A percentile compares a stretch with the other conserved stretches of the same genome.
phyloP scores from a whole-genome alignment of 2,797 vertebrate species.

The Aeoliscus strigatus region DNA sequence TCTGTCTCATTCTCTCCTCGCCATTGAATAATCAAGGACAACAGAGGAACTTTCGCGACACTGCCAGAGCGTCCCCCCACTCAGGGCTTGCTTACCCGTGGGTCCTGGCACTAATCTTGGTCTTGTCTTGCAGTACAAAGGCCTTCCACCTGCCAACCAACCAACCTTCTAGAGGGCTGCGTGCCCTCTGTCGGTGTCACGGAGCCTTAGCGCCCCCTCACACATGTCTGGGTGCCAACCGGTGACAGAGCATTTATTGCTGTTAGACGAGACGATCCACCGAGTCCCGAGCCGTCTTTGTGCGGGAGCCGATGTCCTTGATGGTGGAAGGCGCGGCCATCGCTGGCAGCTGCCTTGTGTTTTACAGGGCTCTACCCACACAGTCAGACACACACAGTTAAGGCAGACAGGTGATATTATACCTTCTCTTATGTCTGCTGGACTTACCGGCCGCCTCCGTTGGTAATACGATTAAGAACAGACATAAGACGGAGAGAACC shows the following conservation, averaged over 20 bases:
- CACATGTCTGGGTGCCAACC: neutral
- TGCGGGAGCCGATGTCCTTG: slow-evolving; percentile 17
- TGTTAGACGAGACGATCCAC: slow-evolving; percentile 26
- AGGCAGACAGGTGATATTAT: slow-evolving; percentile 14
- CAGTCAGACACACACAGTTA: too few relatives aligned
- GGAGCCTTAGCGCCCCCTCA: too few relatives aligned
- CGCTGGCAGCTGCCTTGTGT: slow-evolving; percentile 11
- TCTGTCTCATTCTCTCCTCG: slow-evolving; percentile 29
- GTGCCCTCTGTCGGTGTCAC: too few relatives aligned
- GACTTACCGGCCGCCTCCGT: too few relatives aligned
- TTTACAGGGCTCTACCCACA: slow-evolving; percentile 35
- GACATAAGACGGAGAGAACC: too few relatives aligned
- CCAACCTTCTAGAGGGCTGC: slow-evolving; percentile 12
- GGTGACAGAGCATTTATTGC: slow-evolving; percentile 26
- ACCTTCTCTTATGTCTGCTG: neutral
- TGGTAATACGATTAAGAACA: too few relatives aligned
- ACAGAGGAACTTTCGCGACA: neutral
- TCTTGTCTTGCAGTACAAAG: slow-evolving; percentile 12
- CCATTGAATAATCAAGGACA: slow-evolving; percentile 46
- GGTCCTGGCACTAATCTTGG: slow-evolving; percentile 31
- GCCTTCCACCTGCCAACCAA: slow-evolving; percentile 11
- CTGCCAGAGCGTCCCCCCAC: slow-evolving; percentile 2
- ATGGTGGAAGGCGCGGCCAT: slow-evolving; percentile 4
- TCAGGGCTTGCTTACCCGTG: slow-evolving; percentile 9
- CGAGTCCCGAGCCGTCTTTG: slow-evolving; percentile 2